Base-by-base conservation (phyloP, 2,888 invertebrate genomes). In the Tricholauxania praeusta region DNA sequence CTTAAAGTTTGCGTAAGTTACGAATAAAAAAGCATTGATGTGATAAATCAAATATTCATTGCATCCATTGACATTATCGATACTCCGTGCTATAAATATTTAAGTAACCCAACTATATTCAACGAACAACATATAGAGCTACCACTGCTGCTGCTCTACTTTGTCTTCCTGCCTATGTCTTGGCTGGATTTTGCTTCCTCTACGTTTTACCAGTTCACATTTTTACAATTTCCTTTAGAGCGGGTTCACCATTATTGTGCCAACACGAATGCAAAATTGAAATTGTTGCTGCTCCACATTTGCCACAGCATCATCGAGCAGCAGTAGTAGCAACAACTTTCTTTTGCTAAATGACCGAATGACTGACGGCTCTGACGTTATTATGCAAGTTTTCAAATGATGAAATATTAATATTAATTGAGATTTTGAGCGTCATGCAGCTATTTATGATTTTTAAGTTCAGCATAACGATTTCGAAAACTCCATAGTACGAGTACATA, bases 341-440 rank as follows among this genome's bases (percentile, higher is more conserved):
- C 39, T 39, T 39, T 39, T 10, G 8, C 39, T 39, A 64, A 17
- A 49, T 52, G 49, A 14, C 49, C 12, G 49, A 49, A 3, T 22
- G 64, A 51, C 14, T 28, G 22, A 28, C 49, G 22, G 12, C 51
- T 22, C 47, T 47, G 63, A 47, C 47, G 69, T 66, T 72, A 67
- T 74, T 74, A 72, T 74, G 74, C 72, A 74, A 74, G 66, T 63
- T 72, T 39, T 66, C 57, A 67, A 63, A 74, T 74, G 70, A 74
- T 74, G 74, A 72, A 72, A 74, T 72, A 64, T 57, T 39, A 39
- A 39, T 39, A 52, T 74, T 74, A 74, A 74, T 72, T 74, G 74
- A 72, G 69, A 74, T 72, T 72, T 74, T 69, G 52, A 66, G 67
- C 66, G 69, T 72, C 65, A 72, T 65, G 68, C 74, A 59, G 10